Conservation (phyloP, 2,888 invertebrate genomes). For the Aporophyla nigra region DNA sequence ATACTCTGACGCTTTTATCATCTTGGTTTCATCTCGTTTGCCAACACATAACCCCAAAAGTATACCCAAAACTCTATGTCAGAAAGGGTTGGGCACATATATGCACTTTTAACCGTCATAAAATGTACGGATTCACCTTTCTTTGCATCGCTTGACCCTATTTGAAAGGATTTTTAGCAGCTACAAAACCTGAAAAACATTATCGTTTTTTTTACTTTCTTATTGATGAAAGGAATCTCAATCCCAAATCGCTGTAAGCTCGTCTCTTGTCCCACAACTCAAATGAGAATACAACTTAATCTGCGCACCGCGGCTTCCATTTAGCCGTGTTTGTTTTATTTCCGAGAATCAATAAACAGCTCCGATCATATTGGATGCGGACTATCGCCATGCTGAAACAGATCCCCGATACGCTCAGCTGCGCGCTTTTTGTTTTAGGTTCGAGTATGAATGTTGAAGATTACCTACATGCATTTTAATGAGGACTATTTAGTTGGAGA, state of each 20-base stretch:
- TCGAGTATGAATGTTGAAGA: slow-evolving; percentile 26
- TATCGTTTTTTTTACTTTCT: no score
- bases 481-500: slow-evolving; percentile 21
- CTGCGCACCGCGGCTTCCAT: slow-evolving; percentile 77
- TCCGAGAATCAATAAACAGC: slow-evolving; percentile 76
- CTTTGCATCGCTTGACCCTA: background rate
- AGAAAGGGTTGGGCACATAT: no score
- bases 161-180: background rate
- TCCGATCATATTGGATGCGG: slow-evolving; percentile 62
- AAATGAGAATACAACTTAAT: slow-evolving; percentile 80
- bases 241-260: slow-evolving; percentile 42
- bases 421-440: slow-evolving; percentile 52
- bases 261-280: slow-evolving; percentile 27
- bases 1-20: background rate
- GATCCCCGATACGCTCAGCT: slow-evolving; percentile 59
- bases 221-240: no score
- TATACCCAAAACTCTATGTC: no score
- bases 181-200: no score
- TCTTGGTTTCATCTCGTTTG: background rate
- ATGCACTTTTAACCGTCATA: no score
- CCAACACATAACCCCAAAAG: background rate
- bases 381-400: slow-evolving; percentile 66
- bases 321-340: slow-evolving; percentile 78
- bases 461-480: slow-evolving; percentile 51
- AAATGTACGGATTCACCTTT: no score